Conservation (phyloP, 2,888 invertebrate genomes). For the Lampropteryx suffumata region DNA sequence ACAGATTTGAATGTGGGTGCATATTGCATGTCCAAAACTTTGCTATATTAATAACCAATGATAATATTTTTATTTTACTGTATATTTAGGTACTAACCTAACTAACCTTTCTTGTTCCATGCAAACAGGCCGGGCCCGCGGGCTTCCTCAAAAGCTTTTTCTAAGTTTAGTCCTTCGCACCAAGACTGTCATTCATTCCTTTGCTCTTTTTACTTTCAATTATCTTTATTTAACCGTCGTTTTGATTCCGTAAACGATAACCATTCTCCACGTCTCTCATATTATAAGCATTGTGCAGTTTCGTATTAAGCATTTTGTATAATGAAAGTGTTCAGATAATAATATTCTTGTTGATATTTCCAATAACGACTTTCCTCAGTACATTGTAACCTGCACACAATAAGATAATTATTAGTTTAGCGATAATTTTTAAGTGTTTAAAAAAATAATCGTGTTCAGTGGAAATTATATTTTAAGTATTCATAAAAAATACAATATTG, state of each 20-base stretch:
- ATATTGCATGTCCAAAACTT: too few species aligned
- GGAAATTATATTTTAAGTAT: conserved; percentile 78
- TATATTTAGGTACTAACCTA: not conserved
- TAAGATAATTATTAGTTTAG: conserved; percentile 76
- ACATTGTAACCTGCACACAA: conserved; percentile 74
- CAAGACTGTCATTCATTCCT: conserved; percentile 79
- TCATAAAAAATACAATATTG: conserved; percentile 65
- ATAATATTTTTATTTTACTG: not conserved
- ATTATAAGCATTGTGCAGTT: conserved; percentile 67
- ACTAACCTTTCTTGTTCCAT: conserved; percentile 63
- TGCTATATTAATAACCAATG: too few species aligned
- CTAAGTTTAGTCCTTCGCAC: conserved; percentile 85
- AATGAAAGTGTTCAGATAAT: conserved; percentile 78
- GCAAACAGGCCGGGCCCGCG: conserved; percentile 92
- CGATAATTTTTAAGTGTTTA: conserved; percentile 75
- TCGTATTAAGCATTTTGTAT: conserved; percentile 70
- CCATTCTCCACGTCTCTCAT: conserved; percentile 65
- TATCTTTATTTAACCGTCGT: conserved; percentile 65
- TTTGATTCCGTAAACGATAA: conserved; percentile 60
- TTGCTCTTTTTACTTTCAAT: conserved; percentile 66
- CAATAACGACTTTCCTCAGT: conserved; percentile 50
- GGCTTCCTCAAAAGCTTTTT: conserved; percentile 98
- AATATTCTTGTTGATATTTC: conserved; percentile 57
- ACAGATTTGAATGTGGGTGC: too few species aligned
- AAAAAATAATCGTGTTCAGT: conserved; percentile 77